Percentiles rank a stretch among this genome's conserved stretches.
phyloP scores from a whole-genome alignment of 2,797 vertebrate species.

The Ctenochaetus hawaiiensis region DNA sequence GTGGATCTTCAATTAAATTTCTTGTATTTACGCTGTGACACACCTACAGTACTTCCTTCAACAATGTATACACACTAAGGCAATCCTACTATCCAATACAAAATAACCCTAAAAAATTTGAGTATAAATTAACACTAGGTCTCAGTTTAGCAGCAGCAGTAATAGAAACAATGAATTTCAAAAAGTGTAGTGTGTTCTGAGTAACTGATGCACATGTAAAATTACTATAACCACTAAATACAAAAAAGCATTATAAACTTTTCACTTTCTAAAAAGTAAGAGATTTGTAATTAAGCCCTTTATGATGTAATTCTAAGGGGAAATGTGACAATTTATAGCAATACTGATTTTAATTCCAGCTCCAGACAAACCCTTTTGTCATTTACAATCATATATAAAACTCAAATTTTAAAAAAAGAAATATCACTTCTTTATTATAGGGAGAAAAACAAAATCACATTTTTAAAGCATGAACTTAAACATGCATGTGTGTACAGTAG shows the following conservation, averaged over 20 bases:
- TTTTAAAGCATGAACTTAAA: constrained; percentile 54
- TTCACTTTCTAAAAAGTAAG: neutral
- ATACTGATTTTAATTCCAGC: neutral
- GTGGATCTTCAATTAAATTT: too few species aligned
- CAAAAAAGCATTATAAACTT: neutral
- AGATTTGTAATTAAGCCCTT: neutral
- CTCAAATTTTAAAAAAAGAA: constrained; percentile 35
- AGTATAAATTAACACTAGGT: neutral
- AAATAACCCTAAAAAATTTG: too few species aligned
- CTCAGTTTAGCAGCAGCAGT: neutral
- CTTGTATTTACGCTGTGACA: too few species aligned
- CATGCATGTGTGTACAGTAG: constrained; percentile 73
- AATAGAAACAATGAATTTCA: neutral
- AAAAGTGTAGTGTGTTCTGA: neutral
- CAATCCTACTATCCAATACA: too few species aligned
- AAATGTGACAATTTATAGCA: neutral
- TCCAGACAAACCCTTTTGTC: neutral
- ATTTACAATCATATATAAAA: neutral
- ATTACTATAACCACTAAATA: neutral
- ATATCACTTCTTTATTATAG: constrained; percentile 63
- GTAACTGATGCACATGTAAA: neutral
- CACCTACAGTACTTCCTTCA: too few species aligned
- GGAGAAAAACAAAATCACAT: constrained; percentile 42
- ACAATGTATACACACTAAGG: neutral
- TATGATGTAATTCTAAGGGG: neutral